These are phyloP conservation scores for Mesaphorura yosii DNA, from an alignment of 1,140 invertebrate genomes.

Conservation along the genomic window DNA sequence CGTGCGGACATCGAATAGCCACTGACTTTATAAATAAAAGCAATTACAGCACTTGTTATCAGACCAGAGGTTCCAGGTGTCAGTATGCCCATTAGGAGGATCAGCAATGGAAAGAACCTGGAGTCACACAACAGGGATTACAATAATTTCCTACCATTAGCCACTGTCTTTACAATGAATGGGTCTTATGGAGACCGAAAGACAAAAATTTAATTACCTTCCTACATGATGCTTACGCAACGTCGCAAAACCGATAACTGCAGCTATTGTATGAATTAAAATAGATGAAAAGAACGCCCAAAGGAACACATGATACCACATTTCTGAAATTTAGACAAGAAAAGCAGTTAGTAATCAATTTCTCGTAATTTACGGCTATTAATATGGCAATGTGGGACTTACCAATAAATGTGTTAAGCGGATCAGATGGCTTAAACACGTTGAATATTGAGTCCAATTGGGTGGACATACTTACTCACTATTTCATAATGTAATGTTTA, in stretches of 20 bases:
- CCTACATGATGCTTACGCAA: conserved; percentile 85
- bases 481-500: too few species aligned
- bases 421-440: conserved; percentile 35
- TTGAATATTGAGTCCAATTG: conserved; percentile 39
- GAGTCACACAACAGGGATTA: neutral
- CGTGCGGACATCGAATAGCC: conserved; percentile 75
- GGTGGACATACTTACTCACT: too few species aligned
- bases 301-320: conserved; percentile 91
- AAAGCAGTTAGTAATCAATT: conserved; percentile 16
- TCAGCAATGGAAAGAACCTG: conserved; percentile 71
- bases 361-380: conserved; percentile 24
- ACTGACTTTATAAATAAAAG: conserved; percentile 81
- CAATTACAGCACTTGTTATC: conserved; percentile 81
- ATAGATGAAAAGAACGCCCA: conserved; percentile 88
- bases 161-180: neutral
- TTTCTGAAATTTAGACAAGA: conserved; percentile 49
- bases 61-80: conserved; percentile 74
- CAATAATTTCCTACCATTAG: neutral
- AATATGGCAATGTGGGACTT: conserved; percentile 22
- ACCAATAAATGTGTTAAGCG: conserved; percentile 40
- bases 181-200: neutral
- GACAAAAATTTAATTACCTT: conserved; percentile 41
- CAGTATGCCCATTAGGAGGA: conserved; percentile 75
- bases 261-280: conserved; percentile 79
- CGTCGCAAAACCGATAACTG: conserved; percentile 76